Evolutionary conservation across 2,797 vertebrate species (phyloP), one percentile per base, ranked within the genome.

Genomic region (Ciconia nigra): DNA sequence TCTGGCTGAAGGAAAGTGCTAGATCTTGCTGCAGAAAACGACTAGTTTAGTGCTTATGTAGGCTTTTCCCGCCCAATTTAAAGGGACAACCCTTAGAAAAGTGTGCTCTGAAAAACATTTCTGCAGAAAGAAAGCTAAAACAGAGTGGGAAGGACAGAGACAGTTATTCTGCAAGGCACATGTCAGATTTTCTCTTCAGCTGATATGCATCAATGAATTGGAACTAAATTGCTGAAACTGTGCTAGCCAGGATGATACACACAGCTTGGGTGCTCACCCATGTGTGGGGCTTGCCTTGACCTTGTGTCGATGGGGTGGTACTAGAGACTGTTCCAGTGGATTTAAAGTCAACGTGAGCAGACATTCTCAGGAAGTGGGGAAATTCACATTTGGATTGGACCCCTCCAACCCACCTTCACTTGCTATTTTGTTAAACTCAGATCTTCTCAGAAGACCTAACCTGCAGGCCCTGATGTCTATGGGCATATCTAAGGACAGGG

Each of bases 11-110:
- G 51, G 18, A 41, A 83, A 66, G 20, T 69, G 82, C 28, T 87
- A 96, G 52, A 76, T 87, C 25, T 94, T 94, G 41, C 65, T 86
- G 47, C 59, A 91, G 55, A 91, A 95, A 96, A 83, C 72, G 1
- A 62, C 42, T 83, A 42, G 33, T 69, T 95, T 86, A 70, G n/a
- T 69, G 51, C 39, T 90, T 83, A 61, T 55, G 49, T 57, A 65
- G 69, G 39, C 5, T 88, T 73, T 86, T 78, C 66, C 62, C 70
- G 39, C 8, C 21, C 73, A 66, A 8, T 84, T 93, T 88, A 66
- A 90, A 85, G 54, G 54, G 35, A 80, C 9, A 86, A 11, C 9
- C 8, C 65, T 83, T 39, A 76, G 41, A 79, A 95, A 90, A 91
- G 54, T 15, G 3, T 72, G 21, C 10, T 69, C 11, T 52, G 42